Evolutionary conservation across 1,140 invertebrate species (phyloP).

Genomic region (Diorhabda sublineata): DNA sequence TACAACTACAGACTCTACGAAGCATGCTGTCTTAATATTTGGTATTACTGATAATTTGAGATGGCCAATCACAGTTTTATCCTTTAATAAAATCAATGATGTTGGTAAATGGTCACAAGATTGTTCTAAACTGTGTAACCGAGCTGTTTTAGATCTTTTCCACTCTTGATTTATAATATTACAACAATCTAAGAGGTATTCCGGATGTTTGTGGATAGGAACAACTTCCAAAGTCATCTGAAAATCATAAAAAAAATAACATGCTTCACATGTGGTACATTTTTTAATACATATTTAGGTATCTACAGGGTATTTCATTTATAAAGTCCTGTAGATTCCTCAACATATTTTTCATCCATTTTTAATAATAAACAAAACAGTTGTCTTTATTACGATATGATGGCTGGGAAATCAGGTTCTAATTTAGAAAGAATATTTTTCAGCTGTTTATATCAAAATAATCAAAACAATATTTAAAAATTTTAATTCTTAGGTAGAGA

Average conservation of each 20-base stretch:
- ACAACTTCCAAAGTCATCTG: constrained; percentile 50
- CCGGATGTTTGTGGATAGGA: constrained; percentile 63
- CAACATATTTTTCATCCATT: too few relatives aligned
- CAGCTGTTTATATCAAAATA: too few relatives aligned
- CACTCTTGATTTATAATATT: constrained; percentile 74
- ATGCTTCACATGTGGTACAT: too few relatives aligned
- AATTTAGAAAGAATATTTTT: too few relatives aligned
- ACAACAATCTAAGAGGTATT: constrained; percentile 64
- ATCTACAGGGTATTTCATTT: too few relatives aligned
- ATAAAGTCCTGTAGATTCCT: too few relatives aligned
- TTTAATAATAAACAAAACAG: too few relatives aligned
- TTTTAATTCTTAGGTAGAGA: too few relatives aligned
- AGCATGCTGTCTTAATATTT: constrained; percentile 61
- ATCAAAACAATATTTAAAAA: too few relatives aligned
- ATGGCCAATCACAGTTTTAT: constrained; percentile 64
- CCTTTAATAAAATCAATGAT: constrained; percentile 62
- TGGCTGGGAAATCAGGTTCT: too few relatives aligned
- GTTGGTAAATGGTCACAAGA: constrained; percentile 70
- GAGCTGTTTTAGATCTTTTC: constrained; percentile 69
- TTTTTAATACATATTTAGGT: too few relatives aligned
- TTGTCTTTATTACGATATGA: too few relatives aligned
- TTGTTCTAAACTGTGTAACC: constrained; percentile 63
- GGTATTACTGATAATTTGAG: constrained; percentile 68
- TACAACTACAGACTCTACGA: constrained; percentile 75
- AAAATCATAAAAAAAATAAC: neutral